Conservation (phyloP, 2,888 invertebrate species). For the Acleris emargana region DNA sequence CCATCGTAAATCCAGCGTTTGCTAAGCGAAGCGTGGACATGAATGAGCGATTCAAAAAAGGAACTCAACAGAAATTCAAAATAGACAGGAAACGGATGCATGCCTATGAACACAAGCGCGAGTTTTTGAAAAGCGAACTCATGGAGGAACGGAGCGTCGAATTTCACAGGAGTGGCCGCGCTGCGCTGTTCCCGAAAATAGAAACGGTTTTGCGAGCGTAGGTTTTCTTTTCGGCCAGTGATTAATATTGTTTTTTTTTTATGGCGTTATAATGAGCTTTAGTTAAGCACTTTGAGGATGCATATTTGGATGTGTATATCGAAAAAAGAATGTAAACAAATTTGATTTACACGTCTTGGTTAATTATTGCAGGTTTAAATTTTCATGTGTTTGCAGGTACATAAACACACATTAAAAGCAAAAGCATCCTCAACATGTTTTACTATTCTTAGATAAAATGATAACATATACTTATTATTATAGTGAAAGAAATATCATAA, state of each 20-base stretch:
- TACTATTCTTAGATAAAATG: too few species aligned
- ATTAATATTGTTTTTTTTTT: neutral
- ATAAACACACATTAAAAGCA: too few species aligned
- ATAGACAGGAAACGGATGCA: conserved; percentile 77
- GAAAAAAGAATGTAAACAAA: neutral
- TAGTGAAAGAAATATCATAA: too few species aligned
- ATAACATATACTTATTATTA: too few species aligned
- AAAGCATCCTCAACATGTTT: too few species aligned
- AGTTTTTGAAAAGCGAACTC: conserved; percentile 64
- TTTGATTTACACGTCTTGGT: too few species aligned
- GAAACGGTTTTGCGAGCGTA: conserved; percentile 86
- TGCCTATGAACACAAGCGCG: conserved; percentile 64
- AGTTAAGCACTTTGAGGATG: neutral
- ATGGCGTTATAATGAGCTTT: neutral
- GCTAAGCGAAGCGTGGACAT: conserved; percentile 74
- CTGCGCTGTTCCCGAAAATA: conserved; percentile 86
- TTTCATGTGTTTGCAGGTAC: too few species aligned
- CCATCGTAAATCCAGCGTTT: conserved; percentile 77
- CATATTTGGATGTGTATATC: neutral
- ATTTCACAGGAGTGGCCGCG: conserved; percentile 86
- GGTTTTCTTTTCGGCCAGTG: conserved; percentile 50
- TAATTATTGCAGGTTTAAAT: too few species aligned
- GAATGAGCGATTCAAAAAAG: conserved; percentile 49
- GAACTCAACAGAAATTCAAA: conserved; percentile 57
- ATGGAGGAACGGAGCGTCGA: conserved; percentile 63